Conservation (phyloP, 2,888 invertebrate species). For the Apamea sordens region DNA sequence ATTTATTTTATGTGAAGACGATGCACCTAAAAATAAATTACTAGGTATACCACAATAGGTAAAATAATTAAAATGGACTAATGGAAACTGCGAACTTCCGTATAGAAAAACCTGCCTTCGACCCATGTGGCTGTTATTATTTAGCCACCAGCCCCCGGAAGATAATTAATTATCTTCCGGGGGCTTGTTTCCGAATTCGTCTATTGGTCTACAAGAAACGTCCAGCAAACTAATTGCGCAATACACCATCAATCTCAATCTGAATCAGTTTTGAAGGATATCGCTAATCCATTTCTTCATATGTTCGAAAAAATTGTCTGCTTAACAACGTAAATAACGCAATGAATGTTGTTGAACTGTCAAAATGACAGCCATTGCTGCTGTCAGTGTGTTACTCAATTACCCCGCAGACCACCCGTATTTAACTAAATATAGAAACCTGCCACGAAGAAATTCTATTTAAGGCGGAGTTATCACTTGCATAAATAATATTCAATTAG, state of each 20-base stretch:
- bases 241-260: neutral
- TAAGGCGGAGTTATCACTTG: constrained; percentile 53
- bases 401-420: constrained; percentile 58
- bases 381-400: neutral
- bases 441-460: constrained; percentile 50
- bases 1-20: too few relatives aligned
- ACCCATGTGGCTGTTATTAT: neutral
- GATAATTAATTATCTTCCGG: neutral
- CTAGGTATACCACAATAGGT: too few relatives aligned
- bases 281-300: neutral
- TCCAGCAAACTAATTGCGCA: neutral
- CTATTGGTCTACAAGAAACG: neutral
- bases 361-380: neutral
- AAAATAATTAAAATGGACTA: too few relatives aligned
- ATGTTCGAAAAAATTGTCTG: neutral
- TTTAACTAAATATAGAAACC: constrained; percentile 56
- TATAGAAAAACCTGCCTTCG: neutral
- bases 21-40: too few relatives aligned
- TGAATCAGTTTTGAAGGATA: neutral
- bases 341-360: neutral
- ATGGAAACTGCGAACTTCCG: neutral
- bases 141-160: neutral
- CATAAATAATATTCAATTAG: constrained; percentile 68
- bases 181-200: neutral
- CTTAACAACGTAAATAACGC: neutral